phyloP scores from a whole-genome alignment of 1,140 invertebrate species.

The Orussus abietinus region DNA sequence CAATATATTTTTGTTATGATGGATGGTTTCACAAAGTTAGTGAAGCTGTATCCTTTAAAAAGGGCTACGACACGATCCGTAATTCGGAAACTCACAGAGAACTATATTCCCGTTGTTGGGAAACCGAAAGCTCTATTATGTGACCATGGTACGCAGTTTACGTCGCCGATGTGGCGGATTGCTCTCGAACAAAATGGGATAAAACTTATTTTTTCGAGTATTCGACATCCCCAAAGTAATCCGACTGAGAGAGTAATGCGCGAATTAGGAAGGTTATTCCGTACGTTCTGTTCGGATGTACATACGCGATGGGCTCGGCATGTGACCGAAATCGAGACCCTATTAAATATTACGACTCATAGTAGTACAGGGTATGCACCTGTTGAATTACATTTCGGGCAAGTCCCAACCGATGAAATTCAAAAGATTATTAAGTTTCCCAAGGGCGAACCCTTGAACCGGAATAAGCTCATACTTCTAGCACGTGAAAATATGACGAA shows the following conservation, averaged over 20 bases:
- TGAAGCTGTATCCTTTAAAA: conserved; percentile 25
- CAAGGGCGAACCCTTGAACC: background rate
- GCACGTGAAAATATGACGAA: too few relatives aligned
- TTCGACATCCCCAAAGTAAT: conserved; percentile 30
- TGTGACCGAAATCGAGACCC: conserved; percentile 19
- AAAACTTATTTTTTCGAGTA: conserved; percentile 21
- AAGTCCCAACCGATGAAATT: conserved; percentile 12
- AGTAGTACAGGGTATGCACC: conserved; percentile 32
- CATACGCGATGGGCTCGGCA: conserved; percentile 19
- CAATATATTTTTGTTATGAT: conserved; percentile 30
- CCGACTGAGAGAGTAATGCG: conserved; percentile 27
- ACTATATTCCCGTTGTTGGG: conserved; percentile 4
- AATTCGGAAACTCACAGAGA: conserved; percentile 9
- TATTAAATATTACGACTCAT: conserved; percentile 38
- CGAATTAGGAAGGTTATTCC: conserved; percentile 29
- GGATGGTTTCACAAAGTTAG: conserved; percentile 31
- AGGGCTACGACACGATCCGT: conserved; percentile 19
- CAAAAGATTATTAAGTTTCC: background rate
- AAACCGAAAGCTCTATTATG: conserved; percentile 4
- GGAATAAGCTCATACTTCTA: background rate
- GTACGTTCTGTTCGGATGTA: conserved; percentile 20
- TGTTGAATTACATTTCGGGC: conserved; percentile 32
- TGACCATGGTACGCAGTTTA: conserved; percentile 20
- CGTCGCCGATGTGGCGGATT: conserved; percentile 13
- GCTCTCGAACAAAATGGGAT: conserved; percentile 18